Evolutionary conservation across 2,113 vertebrate genomes (phyloP).

Genomic region (Coregonus clupeaformis): DNA sequence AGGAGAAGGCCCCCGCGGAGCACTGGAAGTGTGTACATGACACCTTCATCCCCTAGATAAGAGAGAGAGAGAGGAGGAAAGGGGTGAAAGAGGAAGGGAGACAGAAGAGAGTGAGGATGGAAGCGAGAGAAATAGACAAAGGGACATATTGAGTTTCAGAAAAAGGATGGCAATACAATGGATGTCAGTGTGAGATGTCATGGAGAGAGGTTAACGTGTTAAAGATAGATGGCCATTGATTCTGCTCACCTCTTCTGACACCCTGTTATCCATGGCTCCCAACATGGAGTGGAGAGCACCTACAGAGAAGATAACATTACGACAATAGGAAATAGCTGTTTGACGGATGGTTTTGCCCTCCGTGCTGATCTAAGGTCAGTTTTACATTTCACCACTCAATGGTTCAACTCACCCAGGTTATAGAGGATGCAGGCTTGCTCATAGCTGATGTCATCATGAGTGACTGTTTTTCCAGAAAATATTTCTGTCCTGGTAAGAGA

Average conservation of each 20-base stretch:
- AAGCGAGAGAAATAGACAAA: accelerated
- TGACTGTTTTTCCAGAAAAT: conserved; percentile 93
- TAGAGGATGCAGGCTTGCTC: conserved; percentile 97
- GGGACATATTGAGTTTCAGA: neutral
- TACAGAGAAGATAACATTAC: conserved; percentile 48
- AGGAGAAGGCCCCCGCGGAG: conserved; percentile 90
- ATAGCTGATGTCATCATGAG: conserved; percentile 93
- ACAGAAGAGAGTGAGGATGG: neutral
- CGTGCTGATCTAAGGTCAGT: no score
- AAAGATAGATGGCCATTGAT: neutral
- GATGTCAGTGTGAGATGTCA: neutral
- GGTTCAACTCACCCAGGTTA: conserved; percentile 86
- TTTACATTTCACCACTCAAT: neutral
- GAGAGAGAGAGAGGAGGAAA: neutral
- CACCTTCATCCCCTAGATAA: conserved; percentile 92
- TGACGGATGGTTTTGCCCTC: neutral
- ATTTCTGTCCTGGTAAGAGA: conserved; percentile 87
- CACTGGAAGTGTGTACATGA: conserved; percentile 99
- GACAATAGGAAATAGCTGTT: conserved; percentile 12
- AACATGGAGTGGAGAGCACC: conserved; percentile 97
- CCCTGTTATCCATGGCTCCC: conserved; percentile 96
- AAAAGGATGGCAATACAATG: neutral
- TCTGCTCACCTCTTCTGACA: conserved; percentile 88
- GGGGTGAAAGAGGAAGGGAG: accelerated
- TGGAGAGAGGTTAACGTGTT: neutral